phyloP scores from a whole-genome alignment of 2,888 invertebrate genomes.

The Cabera pusaria region DNA sequence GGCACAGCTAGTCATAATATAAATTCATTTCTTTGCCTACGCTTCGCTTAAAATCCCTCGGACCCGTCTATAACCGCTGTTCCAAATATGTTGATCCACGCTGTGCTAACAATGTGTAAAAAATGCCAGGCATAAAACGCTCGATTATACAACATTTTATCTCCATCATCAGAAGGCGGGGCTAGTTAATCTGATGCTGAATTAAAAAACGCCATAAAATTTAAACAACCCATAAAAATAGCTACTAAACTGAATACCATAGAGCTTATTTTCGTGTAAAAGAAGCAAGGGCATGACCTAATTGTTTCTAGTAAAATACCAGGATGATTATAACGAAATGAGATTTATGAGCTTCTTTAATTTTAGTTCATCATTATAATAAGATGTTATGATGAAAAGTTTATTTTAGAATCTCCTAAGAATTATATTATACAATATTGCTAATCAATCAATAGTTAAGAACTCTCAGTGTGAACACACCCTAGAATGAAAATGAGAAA shows the following conservation, averaged over 20 bases:
- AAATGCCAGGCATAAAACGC: slow-evolving; percentile 71
- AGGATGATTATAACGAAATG: slow-evolving; percentile 47
- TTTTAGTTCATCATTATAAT: slow-evolving; percentile 12
- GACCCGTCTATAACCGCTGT: slow-evolving; percentile 9
- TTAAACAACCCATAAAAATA: slow-evolving; percentile 10
- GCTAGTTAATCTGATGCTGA: slow-evolving; percentile 30
- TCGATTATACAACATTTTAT: slow-evolving; percentile 73
- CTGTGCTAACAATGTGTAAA: slow-evolving; percentile 67
- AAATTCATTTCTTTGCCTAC: no score
- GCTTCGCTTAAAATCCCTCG: no score
- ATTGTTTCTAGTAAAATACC: slow-evolving; percentile 37
- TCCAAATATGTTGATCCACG: slow-evolving; percentile 13
- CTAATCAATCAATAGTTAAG: no score
- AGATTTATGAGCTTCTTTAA: slow-evolving; percentile 14
- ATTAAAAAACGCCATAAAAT: slow-evolving; percentile 41
- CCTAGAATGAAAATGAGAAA: no score
- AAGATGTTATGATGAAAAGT: slow-evolving; percentile 4
- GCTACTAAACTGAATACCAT: not conserved
- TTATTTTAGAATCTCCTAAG: slow-evolving; percentile 1
- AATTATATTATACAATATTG: no score
- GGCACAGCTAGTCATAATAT: no score
- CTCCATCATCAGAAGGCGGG: slow-evolving; percentile 75
- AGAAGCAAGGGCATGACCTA: slow-evolving; percentile 14
- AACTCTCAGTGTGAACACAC: no score
- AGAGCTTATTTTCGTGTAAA: slow-evolving; percentile 4